A percentile compares a stretch with the other conserved stretches of the same genome.
phyloP scores from a whole-genome alignment of 23 tunicate species.

The Ciona savignyi region DNA sequence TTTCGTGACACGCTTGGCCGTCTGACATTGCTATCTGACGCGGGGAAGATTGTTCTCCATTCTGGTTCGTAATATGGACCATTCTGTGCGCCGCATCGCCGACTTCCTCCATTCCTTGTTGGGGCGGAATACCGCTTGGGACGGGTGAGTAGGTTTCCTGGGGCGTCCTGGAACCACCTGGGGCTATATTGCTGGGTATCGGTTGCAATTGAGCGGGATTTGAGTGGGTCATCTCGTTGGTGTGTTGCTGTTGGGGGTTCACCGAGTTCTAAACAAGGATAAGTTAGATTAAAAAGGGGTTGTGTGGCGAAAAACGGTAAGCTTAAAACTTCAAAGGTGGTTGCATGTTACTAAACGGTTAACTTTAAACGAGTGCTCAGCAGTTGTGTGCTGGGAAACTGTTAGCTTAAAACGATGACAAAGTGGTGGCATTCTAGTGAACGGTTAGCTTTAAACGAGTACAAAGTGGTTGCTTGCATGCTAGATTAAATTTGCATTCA shows the following conservation, averaged over 20 bases:
- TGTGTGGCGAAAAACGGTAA: too few species aligned
- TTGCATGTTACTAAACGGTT: too few species aligned
- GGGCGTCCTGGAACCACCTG: slow-evolving; percentile 15
- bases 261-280: too few species aligned
- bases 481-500: too few species aligned
- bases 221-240: not conserved
- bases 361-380: too few species aligned
- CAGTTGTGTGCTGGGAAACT: too few species aligned
- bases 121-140: not conserved
- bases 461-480: too few species aligned
- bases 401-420: too few species aligned
- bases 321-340: too few species aligned
- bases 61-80: slow-evolving; percentile 23
- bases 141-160: slow-evolving; percentile 63
- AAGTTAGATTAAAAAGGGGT: not conserved
- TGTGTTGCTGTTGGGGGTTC: slow-evolving; percentile 35
- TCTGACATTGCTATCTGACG: not conserved
- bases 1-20: not conserved
- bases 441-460: too few species aligned
- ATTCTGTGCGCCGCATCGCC: slow-evolving; percentile 17
- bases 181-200: slow-evolving; percentile 6
- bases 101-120: not conserved
- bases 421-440: too few species aligned
- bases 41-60: slow-evolving; percentile 26
- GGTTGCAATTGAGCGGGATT: not conserved